Evolutionary conservation across 2,888 invertebrate species (phyloP).

Genomic region (Boloria euphrosyne): DNA sequence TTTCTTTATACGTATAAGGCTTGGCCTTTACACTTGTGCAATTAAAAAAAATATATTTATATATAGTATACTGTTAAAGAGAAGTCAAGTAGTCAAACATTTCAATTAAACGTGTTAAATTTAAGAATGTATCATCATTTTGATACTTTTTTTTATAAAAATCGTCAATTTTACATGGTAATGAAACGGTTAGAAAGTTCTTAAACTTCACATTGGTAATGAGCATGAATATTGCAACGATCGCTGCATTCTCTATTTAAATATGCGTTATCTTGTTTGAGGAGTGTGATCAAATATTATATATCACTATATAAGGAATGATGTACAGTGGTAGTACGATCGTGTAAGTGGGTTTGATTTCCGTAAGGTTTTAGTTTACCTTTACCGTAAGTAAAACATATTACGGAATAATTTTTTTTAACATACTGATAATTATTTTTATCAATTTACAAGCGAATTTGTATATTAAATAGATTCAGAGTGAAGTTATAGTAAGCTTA

Average conservation of each 20-base stretch:
- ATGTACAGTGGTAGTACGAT: neutral
- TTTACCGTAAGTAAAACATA: no score
- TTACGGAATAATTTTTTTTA: no score
- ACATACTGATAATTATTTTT: no score
- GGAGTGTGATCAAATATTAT: conserved; percentile 11
- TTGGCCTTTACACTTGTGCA: neutral
- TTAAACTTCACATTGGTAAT: conserved; percentile 21
- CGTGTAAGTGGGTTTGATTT: neutral
- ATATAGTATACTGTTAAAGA: neutral
- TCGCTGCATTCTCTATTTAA: conserved; percentile 17
- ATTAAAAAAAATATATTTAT: neutral
- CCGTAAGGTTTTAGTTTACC: neutral
- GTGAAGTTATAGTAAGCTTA: no score
- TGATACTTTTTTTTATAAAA: conserved; percentile 1
- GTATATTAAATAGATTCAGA: no score
- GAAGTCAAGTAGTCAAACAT: no score
- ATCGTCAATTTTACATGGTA: conserved; percentile 13
- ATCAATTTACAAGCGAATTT: no score
- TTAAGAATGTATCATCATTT: no score
- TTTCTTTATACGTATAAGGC: neutral
- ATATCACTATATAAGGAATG: neutral
- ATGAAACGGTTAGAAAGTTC: neutral
- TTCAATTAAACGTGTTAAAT: no score
- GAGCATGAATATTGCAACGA: conserved; percentile 8
- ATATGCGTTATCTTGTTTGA: conserved; percentile 14